phyloP scores from a whole-genome alignment of 2,797 vertebrate genomes.

The Miichthys miiuy region DNA sequence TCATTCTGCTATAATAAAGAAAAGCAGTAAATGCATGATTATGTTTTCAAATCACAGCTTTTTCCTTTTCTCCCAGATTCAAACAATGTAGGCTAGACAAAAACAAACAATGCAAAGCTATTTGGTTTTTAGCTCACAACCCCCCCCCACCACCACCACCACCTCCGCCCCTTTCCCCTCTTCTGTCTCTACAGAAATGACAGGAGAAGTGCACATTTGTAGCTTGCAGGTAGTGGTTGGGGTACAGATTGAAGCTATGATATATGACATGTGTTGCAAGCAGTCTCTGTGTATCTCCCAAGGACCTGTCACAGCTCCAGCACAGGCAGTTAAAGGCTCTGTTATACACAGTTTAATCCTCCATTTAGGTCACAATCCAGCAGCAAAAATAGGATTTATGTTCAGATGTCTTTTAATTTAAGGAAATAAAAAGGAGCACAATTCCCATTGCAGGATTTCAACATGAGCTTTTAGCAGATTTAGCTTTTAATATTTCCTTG shows the following conservation, averaged over 20 bases:
- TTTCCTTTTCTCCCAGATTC: conserved; percentile 53
- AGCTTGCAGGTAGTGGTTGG: conserved; percentile 86
- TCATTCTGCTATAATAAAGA: conserved; percentile 31
- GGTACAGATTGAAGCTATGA: conserved; percentile 86
- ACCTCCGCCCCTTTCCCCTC: conserved; percentile 23
- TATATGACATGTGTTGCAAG: conserved; percentile 89
- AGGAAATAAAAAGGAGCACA: conserved; percentile 22
- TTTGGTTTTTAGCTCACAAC: conserved; percentile 73
- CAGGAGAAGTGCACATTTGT: conserved; percentile 85
- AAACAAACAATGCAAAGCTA: conserved; percentile 81
- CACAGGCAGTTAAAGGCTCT: conserved; percentile 80
- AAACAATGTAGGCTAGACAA: conserved; percentile 67
- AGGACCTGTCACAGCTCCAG: conserved; percentile 83
- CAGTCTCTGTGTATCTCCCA: conserved; percentile 86
- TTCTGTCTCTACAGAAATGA: conserved; percentile 77
- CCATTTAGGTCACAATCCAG: conserved; percentile 81
- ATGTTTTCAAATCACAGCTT: conserved; percentile 63
- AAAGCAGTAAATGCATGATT: conserved; percentile 43
- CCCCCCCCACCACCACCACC: conserved; percentile 26
- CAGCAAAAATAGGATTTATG: conserved; percentile 59
- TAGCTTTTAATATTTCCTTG: conserved; percentile 42
- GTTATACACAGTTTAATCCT: conserved; percentile 81
- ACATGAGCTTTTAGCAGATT: conserved; percentile 30
- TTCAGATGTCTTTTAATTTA: conserved; percentile 48
- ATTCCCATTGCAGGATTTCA: conserved; percentile 23